Evolutionary conservation across 2,797 vertebrate species (phyloP), one percentile per base, ranked within the genome.

Genomic region (Pseudomugil tenellus): DNA sequence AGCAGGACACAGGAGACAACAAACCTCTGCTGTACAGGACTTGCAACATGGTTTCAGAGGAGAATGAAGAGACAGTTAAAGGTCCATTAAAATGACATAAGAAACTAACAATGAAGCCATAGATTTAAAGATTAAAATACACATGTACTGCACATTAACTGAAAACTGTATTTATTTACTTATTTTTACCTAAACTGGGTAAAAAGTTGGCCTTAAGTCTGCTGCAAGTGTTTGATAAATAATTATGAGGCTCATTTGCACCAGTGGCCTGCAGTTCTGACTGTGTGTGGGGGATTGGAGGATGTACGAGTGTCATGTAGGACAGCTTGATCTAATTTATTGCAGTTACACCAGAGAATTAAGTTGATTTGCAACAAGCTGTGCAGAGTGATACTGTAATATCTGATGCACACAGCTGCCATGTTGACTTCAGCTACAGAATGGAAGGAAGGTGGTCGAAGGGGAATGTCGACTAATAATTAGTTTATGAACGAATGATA

Each of bases 291-390:
- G 59, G 37, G 51, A 19, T 19, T 21, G 64, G 29, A 17, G 54
- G 56, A 69, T 60, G 54, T 46, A 48, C n/a, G 23, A 29, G 48
- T 69, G 68, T 70, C 79, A 72, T 58, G 64, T 74, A 72, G 52
- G 34, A 19, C 23, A 14, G 37, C 57, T 74, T 76, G 72, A 80
- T 84, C 70, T 80, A 55, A 84, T 80, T 54, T 71, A 67, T 70
- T 56, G 35, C 23, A 66, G 70, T 46, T 62, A 61, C 79, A 66
- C 70, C 60, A 25, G 76, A 64, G 70, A 68, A 31, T 69, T 79
- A 16, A 52, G 4, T 8, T 60, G 72, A 70, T 77, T 67, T 74
- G 63, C 79, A 48, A 65, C 39, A 67, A 59, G 66, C 41, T 26
- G 41, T 32, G 63, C n/a, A 48, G n/a, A 21, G 19, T 23, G 54